phyloP scores from a whole-genome alignment of 1,140 invertebrate species.

The Trachymyrmex septentrionalis region DNA sequence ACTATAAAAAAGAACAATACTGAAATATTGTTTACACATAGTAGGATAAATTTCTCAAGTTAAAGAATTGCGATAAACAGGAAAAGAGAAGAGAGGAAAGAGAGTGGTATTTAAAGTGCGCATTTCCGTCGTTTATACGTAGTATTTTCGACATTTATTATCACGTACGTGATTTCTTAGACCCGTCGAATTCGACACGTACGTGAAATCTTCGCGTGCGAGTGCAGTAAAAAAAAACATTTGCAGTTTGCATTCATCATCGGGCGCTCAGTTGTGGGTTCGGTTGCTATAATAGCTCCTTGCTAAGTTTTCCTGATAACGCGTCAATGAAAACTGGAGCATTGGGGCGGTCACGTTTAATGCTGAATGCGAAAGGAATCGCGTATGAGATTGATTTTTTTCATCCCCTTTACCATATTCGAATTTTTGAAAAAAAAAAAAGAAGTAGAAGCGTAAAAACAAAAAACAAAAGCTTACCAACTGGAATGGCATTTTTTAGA shows the following conservation, averaged over 20 bases:
- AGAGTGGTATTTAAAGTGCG: not conserved
- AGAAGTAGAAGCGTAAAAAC: not conserved
- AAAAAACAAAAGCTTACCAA: not conserved
- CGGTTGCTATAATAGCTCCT: not conserved
- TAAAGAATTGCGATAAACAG: not conserved
- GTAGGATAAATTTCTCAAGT: not conserved
- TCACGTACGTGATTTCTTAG: slow-evolving; percentile 37
- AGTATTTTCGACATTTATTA: slow-evolving; percentile 37
- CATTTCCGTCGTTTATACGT: slow-evolving; percentile 26
- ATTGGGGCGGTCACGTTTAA: not conserved
- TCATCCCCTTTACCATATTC: not conserved
- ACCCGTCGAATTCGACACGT: not conserved
- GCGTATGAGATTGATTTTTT: not conserved
- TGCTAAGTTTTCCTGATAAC: slow-evolving; percentile 28
- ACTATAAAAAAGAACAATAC: no score
- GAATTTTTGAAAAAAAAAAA: not conserved
- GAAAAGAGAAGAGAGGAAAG: not conserved
- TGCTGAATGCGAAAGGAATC: not conserved
- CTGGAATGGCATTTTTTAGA: not conserved
- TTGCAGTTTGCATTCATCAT: slow-evolving; percentile 24
- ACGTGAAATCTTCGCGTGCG: slow-evolving; percentile 12
- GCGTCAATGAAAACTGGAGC: slow-evolving; percentile 38
- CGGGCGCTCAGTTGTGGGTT: not conserved
- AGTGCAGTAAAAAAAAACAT: slow-evolving; percentile 1
- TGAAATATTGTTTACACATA: not conserved